Base-by-base conservation (phyloP, 2,888 invertebrate genomes). In the Cremastobaeus sp. region DNA sequence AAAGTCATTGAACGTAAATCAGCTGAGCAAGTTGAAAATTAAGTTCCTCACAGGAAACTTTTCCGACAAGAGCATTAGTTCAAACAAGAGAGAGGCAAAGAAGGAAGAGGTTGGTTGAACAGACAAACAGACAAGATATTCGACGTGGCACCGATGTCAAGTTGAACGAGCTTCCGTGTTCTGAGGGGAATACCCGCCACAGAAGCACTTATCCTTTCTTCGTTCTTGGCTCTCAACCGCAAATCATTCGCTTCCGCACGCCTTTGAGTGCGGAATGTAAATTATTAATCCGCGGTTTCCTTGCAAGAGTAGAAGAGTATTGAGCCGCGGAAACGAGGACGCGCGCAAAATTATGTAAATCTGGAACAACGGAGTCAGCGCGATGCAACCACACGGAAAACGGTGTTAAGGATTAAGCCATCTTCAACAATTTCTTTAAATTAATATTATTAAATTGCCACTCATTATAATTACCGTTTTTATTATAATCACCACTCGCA, bases 21-120 rank as follows among this genome's bases (percentile, higher is more conserved):
- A 68, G 59, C 68, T 68, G 66, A 57, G 54, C 39, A 39, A 30
- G 47, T 48, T 50, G 66, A 43, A 68, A 50, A 68, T 68, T 57
- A 30, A 57, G 50, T 50, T 66, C 17, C 28, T 32, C 32, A 39
- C 15, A 14, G 37, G 47, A 39, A 48, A 68, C 47, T 66, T 57
- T 55, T 48, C 37, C 48, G 18, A 28, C 52, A 15, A 45, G 55
- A 45, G 45, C 28, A 30, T 43, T 32, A 50, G 34, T 9, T 21
- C 14, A 20, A 48, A 28, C 34, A 6, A 45, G n/a, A 0, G 28
- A 17, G 3, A 39, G 32, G 12, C n/a, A 18, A 12, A 20, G 34
- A 11, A 32, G 15, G 37, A 20, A 25, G 25, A 25, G 8, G 25
- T 25, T 8, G 25, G 25, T 25, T 8, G 25, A 5, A 25, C 25